A percentile compares a stretch with the other conserved stretches of the same genome.
phyloP scores from a whole-genome alignment of 1,140 invertebrate species.

The Anagrus nilaparvatae region DNA sequence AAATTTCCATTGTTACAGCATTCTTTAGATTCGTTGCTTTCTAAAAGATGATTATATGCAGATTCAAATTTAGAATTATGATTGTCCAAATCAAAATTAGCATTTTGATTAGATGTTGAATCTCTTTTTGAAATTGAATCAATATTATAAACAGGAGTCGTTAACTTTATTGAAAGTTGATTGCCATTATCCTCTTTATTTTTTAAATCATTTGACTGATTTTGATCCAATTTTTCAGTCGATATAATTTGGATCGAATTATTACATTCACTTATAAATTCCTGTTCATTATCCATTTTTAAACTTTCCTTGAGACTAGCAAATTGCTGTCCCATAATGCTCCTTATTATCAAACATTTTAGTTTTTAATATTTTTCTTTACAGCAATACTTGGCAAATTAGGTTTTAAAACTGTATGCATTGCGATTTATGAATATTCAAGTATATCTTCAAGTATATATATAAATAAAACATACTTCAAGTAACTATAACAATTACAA shows the following conservation, averaged over 20 bases:
- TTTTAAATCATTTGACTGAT: slow-evolving; percentile 21
- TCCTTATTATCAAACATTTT: slow-evolving; percentile 32
- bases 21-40: slow-evolving; percentile 32
- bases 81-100: slow-evolving; percentile 37
- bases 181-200: slow-evolving; percentile 36
- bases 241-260: slow-evolving; percentile 20
- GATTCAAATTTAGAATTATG: slow-evolving; percentile 41
- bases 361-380: no score
- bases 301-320: slow-evolving; percentile 42
- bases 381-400: no score
- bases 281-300: slow-evolving; percentile 36
- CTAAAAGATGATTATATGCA: slow-evolving; percentile 38
- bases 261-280: slow-evolving; percentile 24
- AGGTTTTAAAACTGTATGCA: no score
- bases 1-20: slow-evolving; percentile 35
- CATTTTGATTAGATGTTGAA: no score
- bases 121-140: slow-evolving; percentile 26
- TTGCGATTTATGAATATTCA: no score
- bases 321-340: slow-evolving; percentile 43
- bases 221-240: slow-evolving; percentile 25
- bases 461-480: no score
- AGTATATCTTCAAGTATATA: no score
- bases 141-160: no score
- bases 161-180: slow-evolving; percentile 24
- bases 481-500: no score